Evolutionary conservation across 2,888 invertebrate genomes (phyloP), one percentile per base, ranked within the genome.

Genomic region (Troglohyphantes excavatus): DNA sequence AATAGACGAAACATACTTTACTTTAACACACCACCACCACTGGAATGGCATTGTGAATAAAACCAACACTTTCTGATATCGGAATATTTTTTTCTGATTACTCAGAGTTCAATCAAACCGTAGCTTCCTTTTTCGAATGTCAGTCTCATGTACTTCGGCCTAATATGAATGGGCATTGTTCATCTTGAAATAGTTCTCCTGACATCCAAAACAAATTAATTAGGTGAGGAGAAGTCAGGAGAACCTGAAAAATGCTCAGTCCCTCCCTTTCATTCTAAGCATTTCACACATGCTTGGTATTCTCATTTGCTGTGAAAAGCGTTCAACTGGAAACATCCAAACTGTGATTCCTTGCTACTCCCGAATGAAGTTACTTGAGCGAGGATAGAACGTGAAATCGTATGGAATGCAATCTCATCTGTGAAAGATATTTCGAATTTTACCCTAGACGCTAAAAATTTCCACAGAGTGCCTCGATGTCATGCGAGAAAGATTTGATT

Each of bases 281-380:
- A 78, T 78, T 78, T 78, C 78, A 63, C 78, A 63, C 63, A 78
- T 65, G 61, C 33, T 19, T 65, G 78, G 65, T 26, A 78, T 78
- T 78, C 78, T 78, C 78, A 78, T 78, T 78, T 78, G 78, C 78
- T 39, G 39, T 63, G 39, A 78, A 63, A 78, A 33, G 78, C 78
- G 78, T 78, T 78, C 63, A 65, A 27, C 63, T 61, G 39, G 78
- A 65, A 78, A 78, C 23, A 19, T 63, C 63, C 78, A 46, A 78
- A 78, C 63, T 78, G 76, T 67, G 29, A 75, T 61, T 75, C 75
- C 21, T 59, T 33, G 61, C 61, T 33, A 43, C 72, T 46, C 23
- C 27, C 23, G 21, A 26, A 19, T 5, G 63, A 29, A 53, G 75
- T 59, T 53, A 43, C 23, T 46, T 23, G 26, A 61, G 59, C 27